Conservation (phyloP, 2,888 invertebrate genomes). For the Cremastinae sp. region DNA sequence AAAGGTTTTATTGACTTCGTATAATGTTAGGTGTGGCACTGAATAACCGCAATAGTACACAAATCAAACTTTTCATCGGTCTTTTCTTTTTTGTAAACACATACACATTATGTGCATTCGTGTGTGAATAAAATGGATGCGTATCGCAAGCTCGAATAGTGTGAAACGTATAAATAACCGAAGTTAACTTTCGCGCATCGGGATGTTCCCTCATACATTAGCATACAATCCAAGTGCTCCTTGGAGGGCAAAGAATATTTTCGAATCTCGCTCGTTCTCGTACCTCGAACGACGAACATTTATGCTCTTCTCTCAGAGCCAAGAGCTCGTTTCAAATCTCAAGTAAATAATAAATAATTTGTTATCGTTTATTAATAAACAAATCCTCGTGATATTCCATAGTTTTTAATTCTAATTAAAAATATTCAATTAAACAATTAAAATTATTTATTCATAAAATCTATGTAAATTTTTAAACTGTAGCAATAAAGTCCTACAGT, state of each 20-base stretch:
- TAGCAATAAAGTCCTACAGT: too few relatives aligned
- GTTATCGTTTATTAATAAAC: too few relatives aligned
- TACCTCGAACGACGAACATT: constrained; percentile 7
- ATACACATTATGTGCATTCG: constrained; percentile 2
- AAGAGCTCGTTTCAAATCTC: too few relatives aligned
- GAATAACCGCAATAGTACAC: constrained; percentile 32
- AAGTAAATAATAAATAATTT: too few relatives aligned
- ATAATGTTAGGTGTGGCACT: too few relatives aligned
- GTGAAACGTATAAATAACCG: constrained; percentile 63
- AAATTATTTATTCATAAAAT: too few relatives aligned
- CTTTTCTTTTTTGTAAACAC: constrained; percentile 23
- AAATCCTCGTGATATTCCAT: too few relatives aligned
- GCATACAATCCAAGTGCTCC: constrained; percentile 63
- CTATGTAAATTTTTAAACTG: too few relatives aligned
- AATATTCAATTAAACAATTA: too few relatives aligned
- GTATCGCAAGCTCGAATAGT: constrained; percentile 45
- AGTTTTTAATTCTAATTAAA: too few relatives aligned
- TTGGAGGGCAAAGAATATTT: constrained; percentile 62
- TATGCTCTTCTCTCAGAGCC: too few relatives aligned
- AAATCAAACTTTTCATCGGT: constrained; percentile 57
- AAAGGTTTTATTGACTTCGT: too few relatives aligned
- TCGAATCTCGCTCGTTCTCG: constrained; percentile 47
- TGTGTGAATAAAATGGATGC: constrained; percentile 24
- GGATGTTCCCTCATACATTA: constrained; percentile 59
- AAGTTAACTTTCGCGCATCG: constrained; percentile 56